Evolutionary conservation across 2,797 vertebrate genomes (phyloP), one percentile per base, ranked within the genome.

Genomic region (Chelonia mydas): DNA sequence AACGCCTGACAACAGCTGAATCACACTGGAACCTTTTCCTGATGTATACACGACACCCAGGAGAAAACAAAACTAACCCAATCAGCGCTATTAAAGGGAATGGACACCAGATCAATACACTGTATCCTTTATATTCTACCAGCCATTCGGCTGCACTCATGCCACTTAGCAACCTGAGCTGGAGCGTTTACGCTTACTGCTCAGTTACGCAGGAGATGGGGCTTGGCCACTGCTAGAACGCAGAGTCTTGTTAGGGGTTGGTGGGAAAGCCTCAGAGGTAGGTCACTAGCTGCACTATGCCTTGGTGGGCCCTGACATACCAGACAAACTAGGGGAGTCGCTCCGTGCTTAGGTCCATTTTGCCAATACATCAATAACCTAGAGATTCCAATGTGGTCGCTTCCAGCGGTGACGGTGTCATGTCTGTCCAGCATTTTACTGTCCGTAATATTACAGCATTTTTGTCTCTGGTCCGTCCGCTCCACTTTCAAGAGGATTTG

Each of bases 391-490:
- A 1, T 1, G 80, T 79, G 95, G 91, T 94, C 95, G 92, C 93
- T 81, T 91, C 92, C 94, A 83, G 93, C 84, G 12, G 95, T 89
- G 96, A 95, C 74, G 77, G 96, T 77, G 89, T 96, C 97, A 1
- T 54, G 93, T 95, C 96, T 79, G 93, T 90, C 87, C 74, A 93
- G 97, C 96, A 95, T 97, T 94, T 95, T 54, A 97, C 96, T 97
- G 97, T 91, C 97, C 97, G 87, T 97, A 12, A 84, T 57, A 95
- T 91, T 91, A 94, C 95, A 33, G 90, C 94, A 76, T 96, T 98
- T 94, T 72, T 23, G 86, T 98, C 96, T 97, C 97, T 98, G 97
- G 98, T 91, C 97, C 90, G 97, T 97, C 98, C 98, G 94, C 97
- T 96, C 95, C 97, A 93, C 97, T 93, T 82, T 97, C 77, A 4